phyloP scores from a whole-genome alignment of 2,113 vertebrate genomes.

The Myrmophylax atrothorax region DNA sequence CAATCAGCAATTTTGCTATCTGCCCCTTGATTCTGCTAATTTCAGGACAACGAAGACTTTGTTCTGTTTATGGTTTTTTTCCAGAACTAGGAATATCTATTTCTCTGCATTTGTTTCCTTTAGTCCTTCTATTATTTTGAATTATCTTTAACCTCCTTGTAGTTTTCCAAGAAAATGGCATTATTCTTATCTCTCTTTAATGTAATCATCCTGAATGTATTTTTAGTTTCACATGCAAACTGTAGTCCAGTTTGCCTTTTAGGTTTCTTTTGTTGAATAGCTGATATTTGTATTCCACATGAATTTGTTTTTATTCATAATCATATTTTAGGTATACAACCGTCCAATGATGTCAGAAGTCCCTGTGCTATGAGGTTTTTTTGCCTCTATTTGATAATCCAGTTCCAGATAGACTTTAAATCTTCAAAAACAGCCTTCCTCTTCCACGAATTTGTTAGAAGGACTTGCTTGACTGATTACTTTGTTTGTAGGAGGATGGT shows the following conservation, averaged over 20 bases:
- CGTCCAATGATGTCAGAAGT: background rate
- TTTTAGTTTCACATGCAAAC: background rate
- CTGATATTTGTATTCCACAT: background rate
- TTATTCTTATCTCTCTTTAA: background rate
- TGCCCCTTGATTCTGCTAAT: background rate
- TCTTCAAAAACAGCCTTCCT: background rate
- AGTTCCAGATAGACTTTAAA: background rate
- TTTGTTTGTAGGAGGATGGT: background rate
- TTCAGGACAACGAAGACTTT: background rate
- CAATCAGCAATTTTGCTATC: background rate
- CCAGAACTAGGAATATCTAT: background rate
- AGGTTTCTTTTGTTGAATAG: background rate
- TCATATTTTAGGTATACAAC: background rate
- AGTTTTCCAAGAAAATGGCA: background rate
- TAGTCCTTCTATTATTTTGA: background rate
- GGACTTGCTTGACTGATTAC: background rate
- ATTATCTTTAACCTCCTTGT: background rate
- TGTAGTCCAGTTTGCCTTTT: background rate
- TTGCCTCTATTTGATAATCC: background rate
- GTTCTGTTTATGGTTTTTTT: background rate
- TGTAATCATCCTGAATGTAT: background rate
- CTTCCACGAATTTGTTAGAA: background rate
- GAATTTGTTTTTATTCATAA: background rate
- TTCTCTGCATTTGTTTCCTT: background rate
- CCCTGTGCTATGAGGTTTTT: background rate